Percentiles rank a stretch among this genome's conserved stretches.
Evolutionary conservation across 2,113 vertebrate species (phyloP).

Genomic region (Lanius ludovicianus): DNA sequence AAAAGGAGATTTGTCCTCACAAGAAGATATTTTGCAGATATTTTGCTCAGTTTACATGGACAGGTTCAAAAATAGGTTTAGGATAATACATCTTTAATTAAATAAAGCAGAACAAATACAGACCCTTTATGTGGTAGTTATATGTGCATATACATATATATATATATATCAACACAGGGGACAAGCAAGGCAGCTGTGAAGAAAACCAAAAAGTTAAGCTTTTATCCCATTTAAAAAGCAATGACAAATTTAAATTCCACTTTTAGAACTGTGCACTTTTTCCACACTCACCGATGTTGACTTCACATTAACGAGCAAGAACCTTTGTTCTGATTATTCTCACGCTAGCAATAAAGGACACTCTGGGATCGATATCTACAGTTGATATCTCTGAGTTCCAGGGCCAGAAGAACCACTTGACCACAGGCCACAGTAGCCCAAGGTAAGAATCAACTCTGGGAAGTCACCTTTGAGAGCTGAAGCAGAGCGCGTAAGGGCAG

Average conservation of each 20-base stretch:
- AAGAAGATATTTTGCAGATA: conserved; percentile 3
- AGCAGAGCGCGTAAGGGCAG: neutral
- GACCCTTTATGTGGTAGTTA: conserved; percentile 9
- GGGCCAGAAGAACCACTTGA: neutral
- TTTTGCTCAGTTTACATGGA: conserved; percentile 40
- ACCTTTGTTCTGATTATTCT: neutral
- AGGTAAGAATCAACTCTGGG: neutral
- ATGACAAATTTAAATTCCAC: neutral
- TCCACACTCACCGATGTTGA: neutral
- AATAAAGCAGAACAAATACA: conserved; percentile 42
- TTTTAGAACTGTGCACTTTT: neutral
- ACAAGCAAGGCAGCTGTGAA: conserved; percentile 1
- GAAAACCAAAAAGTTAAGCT: neutral
- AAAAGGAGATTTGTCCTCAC: neutral
- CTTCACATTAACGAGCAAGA: neutral
- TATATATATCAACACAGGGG: neutral
- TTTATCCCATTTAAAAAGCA: neutral
- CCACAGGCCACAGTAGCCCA: neutral
- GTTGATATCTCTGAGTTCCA: neutral
- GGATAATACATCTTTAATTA: conserved; percentile 58
- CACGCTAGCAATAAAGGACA: neutral
- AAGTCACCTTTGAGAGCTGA: neutral
- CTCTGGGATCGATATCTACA: rapidly evolving
- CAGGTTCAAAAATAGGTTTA: conserved; percentile 54
- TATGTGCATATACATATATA: neutral